Conservation (phyloP, 2,797 vertebrate genomes). For the Garrulus glandarius region DNA sequence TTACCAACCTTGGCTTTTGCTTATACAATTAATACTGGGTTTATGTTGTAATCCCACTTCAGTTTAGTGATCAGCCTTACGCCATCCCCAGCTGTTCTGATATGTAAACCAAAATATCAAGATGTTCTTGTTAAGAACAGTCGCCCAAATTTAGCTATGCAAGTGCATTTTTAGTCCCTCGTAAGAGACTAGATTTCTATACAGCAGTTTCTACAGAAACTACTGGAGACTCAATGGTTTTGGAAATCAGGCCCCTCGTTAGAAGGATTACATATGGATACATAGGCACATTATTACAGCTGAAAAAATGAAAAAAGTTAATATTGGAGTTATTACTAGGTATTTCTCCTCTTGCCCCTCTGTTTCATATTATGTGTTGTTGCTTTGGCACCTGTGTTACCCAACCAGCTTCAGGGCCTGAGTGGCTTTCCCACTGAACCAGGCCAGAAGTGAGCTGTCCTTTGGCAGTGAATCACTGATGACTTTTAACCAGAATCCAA, state of each 20-base stretch:
- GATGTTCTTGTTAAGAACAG: not conserved
- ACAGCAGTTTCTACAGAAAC: not conserved
- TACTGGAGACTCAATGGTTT: not conserved
- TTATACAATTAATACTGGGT: not conserved
- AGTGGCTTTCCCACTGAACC: not conserved
- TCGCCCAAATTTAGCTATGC: not conserved
- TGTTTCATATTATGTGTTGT: not conserved
- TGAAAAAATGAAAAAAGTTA: not conserved
- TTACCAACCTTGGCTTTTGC: not conserved
- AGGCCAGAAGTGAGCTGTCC: not conserved
- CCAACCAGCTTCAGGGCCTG: not conserved
- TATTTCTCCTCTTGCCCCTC: not conserved
- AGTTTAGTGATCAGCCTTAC: not conserved
- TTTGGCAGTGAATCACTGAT: not conserved
- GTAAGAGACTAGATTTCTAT: not conserved
- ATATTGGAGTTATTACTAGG: not conserved
- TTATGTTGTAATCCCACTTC: not conserved
- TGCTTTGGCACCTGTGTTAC: not conserved
- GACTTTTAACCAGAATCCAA: not conserved
- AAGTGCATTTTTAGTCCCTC: not conserved
- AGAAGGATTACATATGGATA: not conserved
- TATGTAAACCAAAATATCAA: not conserved
- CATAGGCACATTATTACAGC: not conserved
- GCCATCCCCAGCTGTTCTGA: not conserved
- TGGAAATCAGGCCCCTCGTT: not conserved